These are phyloP conservation scores for Falco concolor DNA, from an alignment of 2,797 vertebrate genomes.

Conservation along the genomic window DNA sequence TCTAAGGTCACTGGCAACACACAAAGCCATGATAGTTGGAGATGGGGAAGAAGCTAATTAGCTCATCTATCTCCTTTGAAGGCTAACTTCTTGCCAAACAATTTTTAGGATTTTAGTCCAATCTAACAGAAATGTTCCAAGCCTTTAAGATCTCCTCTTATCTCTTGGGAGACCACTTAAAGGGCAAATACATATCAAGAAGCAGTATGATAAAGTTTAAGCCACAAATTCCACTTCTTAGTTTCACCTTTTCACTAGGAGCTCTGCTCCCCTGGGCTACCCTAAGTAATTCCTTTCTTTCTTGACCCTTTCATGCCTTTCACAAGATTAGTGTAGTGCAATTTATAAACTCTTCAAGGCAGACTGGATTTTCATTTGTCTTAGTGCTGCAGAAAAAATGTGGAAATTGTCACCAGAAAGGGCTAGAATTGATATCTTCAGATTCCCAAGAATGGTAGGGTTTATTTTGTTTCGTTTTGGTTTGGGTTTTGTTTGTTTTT, in stretches of 20 bases:
- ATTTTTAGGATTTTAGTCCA: constrained; percentile 46
- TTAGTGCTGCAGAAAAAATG: neutral
- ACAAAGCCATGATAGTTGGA: neutral
- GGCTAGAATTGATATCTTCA: neutral
- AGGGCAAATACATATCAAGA: constrained; percentile 46
- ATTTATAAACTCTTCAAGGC: neutral
- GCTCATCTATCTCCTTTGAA: constrained; percentile 40
- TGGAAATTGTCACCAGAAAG: neutral
- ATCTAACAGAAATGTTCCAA: constrained; percentile 34
- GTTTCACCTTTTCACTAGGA: constrained; percentile 3
- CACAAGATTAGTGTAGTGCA: neutral
- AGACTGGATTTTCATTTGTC: neutral
- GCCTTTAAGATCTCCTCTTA: constrained; percentile 21
- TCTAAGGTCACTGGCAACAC: constrained; percentile 13
- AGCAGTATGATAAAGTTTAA: constrained; percentile 24
- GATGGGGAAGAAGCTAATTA: constrained; percentile 29
- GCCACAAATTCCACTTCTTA: constrained; percentile 30
- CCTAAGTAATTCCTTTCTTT: constrained; percentile 33
- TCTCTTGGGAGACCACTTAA: constrained; percentile 39
- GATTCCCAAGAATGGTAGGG: neutral
- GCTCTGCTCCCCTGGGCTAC: neutral
- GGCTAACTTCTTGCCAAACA: constrained; percentile 9
- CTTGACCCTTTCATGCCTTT: constrained; percentile 41
- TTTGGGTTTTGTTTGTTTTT: no score
- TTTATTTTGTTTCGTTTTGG: neutral